These are phyloP conservation scores for Nibea albiflora DNA, from an alignment of 2,113 vertebrate genomes.

Conservation along the genomic window DNA sequence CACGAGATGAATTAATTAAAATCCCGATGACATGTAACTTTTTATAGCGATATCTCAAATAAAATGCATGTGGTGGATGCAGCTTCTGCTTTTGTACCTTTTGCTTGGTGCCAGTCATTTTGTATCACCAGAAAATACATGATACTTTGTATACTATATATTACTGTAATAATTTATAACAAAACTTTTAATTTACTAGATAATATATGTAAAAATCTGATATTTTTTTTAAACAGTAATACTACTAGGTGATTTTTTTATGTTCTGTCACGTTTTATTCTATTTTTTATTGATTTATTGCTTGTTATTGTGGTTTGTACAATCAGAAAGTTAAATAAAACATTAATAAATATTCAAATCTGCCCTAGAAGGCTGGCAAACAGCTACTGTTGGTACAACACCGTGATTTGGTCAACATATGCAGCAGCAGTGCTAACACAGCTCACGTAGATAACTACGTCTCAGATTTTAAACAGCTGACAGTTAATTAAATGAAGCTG, in stretches of 20 bases:
- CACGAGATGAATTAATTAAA: background rate
- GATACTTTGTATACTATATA: no score
- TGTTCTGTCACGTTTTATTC: no score
- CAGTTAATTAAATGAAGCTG: background rate
- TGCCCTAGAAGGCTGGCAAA: background rate
- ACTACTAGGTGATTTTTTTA: no score
- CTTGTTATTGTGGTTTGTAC: no score
- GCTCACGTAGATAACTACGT: background rate
- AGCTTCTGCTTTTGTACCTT: background rate
- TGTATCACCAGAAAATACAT: background rate
- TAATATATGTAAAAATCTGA: background rate
- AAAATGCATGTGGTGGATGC: background rate
- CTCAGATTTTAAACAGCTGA: background rate
- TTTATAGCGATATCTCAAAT: background rate
- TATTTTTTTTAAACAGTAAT: no score
- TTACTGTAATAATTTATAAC: background rate
- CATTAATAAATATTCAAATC: background rate
- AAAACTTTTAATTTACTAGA: rapidly evolving
- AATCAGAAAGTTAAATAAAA: background rate
- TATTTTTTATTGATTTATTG: no score
- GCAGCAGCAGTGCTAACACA: background rate
- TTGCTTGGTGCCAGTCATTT: background rate
- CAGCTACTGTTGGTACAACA: background rate
- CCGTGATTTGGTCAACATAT: background rate
- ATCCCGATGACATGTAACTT: background rate